These are phyloP conservation scores for Manacus vitellinus DNA, from an alignment of 2,113 vertebrate genomes.

Conservation along the genomic window DNA sequence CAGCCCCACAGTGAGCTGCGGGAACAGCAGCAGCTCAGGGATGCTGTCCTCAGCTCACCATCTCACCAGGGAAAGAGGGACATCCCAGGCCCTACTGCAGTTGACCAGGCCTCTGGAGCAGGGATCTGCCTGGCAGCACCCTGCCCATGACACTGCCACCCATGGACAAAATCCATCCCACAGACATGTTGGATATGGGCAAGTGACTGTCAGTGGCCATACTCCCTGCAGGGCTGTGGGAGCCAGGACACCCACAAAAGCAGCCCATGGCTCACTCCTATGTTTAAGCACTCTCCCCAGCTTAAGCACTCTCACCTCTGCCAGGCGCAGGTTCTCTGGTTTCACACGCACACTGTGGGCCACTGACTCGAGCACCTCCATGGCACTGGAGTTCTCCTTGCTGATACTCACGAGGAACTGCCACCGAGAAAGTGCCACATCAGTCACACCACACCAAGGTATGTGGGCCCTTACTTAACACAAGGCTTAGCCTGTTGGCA, in stretches of 20 bases:
- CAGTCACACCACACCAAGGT: neutral
- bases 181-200: accelerated
- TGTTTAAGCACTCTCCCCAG: neutral
- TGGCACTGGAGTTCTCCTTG: constrained; percentile 93
- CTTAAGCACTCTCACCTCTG: constrained; percentile 80
- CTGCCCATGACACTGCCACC: neutral
- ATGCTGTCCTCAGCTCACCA: neutral
- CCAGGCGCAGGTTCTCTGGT: constrained; percentile 89
- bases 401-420: constrained; percentile 96
- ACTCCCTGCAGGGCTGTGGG: neutral
- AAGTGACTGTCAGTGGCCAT: neutral
- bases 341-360: constrained; percentile 88
- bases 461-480: accelerated
- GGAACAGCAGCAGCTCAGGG: neutral
- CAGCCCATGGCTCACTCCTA: accelerated
- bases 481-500: neutral
- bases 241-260: neutral
- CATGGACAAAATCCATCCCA: neutral
- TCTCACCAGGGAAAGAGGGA: neutral
- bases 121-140: neutral
- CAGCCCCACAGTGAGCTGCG: neutral
- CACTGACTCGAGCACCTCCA: constrained; percentile 91
- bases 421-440: neutral
- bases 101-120: neutral
- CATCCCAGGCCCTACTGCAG: neutral